phyloP scores from a whole-genome alignment of 2,888 invertebrate genomes.

The Oxycera nigricornis region DNA sequence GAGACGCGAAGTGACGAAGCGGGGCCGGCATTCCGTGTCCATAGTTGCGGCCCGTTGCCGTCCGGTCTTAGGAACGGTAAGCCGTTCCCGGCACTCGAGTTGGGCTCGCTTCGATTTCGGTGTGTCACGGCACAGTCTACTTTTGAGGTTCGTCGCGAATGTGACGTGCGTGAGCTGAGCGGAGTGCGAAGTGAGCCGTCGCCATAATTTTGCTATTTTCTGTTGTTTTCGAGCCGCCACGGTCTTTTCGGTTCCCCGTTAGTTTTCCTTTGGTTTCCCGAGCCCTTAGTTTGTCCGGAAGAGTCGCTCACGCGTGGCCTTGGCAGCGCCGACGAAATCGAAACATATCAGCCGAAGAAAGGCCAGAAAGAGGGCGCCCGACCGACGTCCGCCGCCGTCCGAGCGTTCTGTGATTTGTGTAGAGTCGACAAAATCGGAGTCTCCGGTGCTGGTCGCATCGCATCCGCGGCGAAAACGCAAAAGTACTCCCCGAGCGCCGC shows the following conservation, averaged over 20 bases:
- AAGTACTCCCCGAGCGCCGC: no score
- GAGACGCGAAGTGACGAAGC: not conserved
- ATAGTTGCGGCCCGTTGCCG: not conserved
- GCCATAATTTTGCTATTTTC: constrained; percentile 20
- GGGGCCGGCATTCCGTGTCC: not conserved
- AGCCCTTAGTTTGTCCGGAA: not conserved
- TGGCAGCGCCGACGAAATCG: constrained; percentile 27
- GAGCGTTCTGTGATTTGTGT: constrained; percentile 14
- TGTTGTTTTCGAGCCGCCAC: not conserved
- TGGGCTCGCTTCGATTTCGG: not conserved
- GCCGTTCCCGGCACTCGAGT: not conserved
- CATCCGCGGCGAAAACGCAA: not conserved
- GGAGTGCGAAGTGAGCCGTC: constrained; percentile 28
- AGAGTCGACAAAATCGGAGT: not conserved
- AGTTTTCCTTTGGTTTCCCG: not conserved
- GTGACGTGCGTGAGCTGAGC: not conserved
- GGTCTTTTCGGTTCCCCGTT: constrained; percentile 24
- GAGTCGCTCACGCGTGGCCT: constrained; percentile 23
- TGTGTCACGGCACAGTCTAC: constrained; percentile 4
- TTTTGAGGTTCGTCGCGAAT: not conserved
- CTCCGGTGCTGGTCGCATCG: no score
- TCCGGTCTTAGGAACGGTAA: constrained; percentile 1
- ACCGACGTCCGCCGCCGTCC: not conserved
- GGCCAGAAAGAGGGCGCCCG: no score
- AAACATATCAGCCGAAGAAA: constrained; percentile 32